Base-by-base conservation (phyloP, 2,888 invertebrate genomes). In the Ochlodes sylvanus region DNA sequence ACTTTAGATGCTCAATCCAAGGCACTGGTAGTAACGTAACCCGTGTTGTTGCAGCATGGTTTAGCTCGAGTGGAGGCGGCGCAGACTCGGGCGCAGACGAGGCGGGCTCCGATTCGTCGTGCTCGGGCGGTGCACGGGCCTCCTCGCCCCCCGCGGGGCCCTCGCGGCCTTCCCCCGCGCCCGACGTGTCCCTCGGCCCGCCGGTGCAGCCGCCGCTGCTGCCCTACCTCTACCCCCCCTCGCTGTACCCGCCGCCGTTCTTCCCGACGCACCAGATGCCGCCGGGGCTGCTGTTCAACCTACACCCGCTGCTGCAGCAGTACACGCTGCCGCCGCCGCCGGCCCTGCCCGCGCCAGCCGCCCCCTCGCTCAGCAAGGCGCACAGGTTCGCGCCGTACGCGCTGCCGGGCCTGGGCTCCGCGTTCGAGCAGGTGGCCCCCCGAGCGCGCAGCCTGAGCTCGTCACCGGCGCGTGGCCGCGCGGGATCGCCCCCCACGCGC, bases 101-200 rank as follows among this genome's bases (percentile, higher is more conserved):
- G 75, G 95, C 95, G 63, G 96, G 96, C 72, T 96, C 96, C 47
- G 96, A 96, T 83, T 96, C 96, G 14, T 96, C 96, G 66, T 96
- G 96, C 84, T 96, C 96, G 9, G 96, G 96, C 87, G 96, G 90
- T 76, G 93, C 82, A 76, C 92, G 86, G 80, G 80, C 95, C 83
- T 76, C 94, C 89, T 87, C 95, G 75, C 91, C 94, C 74, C 83
- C 92, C n/a, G 80, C 92, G 9, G 94, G 95, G 0, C 94, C 95
- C n/a, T 95, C 95, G 73, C 79, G 93, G 69, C 90, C 95, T 75
- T 97, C 97, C 74, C 98, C 98, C 0, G 96, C 97, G 73, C 98
- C 98, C 19, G 98, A 98, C 92, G 98, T 98, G 72, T 98, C 98
- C 41, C 97, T 98, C 50, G 98, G 98, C 62, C 98, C 98, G 50